Evolutionary conservation across 2,113 vertebrate species (phyloP).

Genomic region (Parotia lawesii): DNA sequence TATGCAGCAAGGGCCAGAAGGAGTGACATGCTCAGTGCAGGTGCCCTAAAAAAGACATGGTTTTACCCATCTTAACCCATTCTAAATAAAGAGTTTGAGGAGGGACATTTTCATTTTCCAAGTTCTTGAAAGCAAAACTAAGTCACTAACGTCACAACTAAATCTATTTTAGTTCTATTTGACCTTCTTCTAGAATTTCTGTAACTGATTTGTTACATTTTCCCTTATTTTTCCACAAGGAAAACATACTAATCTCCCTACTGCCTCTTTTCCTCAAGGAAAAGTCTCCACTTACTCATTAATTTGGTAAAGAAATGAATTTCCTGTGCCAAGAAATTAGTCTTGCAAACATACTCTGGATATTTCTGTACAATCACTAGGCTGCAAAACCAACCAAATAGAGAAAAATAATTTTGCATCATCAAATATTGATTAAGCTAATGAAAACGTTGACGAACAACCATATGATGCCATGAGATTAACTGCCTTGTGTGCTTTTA

Average conservation of each 20-base stretch:
- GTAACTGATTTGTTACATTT: neutral
- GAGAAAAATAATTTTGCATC: neutral
- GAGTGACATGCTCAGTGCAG: neutral
- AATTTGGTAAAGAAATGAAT: neutral
- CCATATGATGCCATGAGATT: neutral
- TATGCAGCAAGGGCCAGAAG: neutral
- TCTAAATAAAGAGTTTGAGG: neutral
- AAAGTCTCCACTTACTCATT: neutral
- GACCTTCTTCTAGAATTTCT: neutral
- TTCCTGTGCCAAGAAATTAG: constrained; percentile 4
- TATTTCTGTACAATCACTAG: neutral
- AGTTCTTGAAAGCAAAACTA: neutral
- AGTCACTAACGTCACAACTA: neutral
- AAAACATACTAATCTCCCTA: neutral
- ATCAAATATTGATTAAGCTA: constrained; percentile 48
- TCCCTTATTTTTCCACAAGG: neutral
- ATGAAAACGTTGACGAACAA: constrained; percentile 28
- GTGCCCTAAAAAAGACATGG: neutral
- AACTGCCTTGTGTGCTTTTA: neutral
- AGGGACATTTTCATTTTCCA: neutral
- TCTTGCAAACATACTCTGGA: neutral
- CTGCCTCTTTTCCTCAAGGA: neutral
- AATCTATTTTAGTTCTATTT: neutral
- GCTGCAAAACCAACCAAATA: neutral
- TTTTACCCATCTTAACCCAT: neutral